Evolutionary conservation across 2,113 vertebrate species (phyloP), one percentile per base, ranked within the genome.

Genomic region (Tiliqua scincoides): DNA sequence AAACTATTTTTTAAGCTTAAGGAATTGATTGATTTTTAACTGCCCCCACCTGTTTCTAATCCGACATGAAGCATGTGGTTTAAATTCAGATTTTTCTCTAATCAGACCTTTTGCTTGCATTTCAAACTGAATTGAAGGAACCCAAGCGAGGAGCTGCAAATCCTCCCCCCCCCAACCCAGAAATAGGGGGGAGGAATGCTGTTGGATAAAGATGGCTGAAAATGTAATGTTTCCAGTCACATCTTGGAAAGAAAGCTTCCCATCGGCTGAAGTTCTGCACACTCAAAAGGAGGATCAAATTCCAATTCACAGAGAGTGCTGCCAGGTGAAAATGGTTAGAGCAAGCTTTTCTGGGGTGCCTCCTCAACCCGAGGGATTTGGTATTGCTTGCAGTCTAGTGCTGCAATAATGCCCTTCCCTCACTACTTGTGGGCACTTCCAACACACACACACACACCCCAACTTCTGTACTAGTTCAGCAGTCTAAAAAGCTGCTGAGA

Each of bases 31-130:
- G 91, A 94, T 95, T 97, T 92, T 97, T 97, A 97, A 97, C 96
- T 95, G 95, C 92, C 89, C 79, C 95, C 96, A 96, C 97, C 97
- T 98, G 98, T 93, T 97, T 98, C 96, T 96, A 95, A 97, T 98
- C 97, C 97, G 92, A 92, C 84, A 93, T 91, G 21, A 88, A 91
- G 94, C 97, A 97, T 97, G 96, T 97, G 98, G 95, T 98, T 98
- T 95, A 88, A 89, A 97, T 98, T 96, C 97, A 91, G 85, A 91
- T 92, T 94, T 95, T 90, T 86, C 88, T 93, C 93, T 96, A 97
- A 96, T 96, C 96, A 96, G 95, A 83, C 94, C 91, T 92, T 96
- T 91, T 62, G 91, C 91, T 91, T 89, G 82, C 12, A 75, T 91
- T 93, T 86, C 75, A 90, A 91, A 92, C 79, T 86, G 91, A 91